Conservation (phyloP, 2,888 invertebrate species). For the Apodemia mormo region DNA sequence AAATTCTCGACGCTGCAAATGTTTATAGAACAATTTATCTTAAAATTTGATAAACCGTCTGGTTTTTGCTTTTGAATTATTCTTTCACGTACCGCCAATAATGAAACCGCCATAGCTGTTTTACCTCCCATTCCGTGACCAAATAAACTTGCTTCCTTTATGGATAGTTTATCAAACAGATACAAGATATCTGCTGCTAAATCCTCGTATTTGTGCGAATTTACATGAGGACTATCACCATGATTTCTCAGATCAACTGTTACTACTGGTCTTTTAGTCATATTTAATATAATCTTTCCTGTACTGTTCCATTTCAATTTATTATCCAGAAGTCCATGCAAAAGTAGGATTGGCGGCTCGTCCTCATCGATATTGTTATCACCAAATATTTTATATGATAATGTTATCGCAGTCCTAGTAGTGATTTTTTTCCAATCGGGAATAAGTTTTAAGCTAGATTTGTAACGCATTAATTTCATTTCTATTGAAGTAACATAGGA, state of each 20-base stretch:
- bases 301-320: constrained; percentile 94
- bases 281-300: constrained; percentile 85
- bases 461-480: background rate
- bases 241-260: constrained; percentile 96
- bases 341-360: constrained; percentile 69
- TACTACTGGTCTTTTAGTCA: constrained; percentile 87
- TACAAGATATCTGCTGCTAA: constrained; percentile 88
- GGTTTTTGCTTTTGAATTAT: no score
- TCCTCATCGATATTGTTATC: constrained; percentile 43
- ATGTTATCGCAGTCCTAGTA: constrained; percentile 46
- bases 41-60: no score
- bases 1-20: no score
- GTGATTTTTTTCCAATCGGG: constrained; percentile 19
- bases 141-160: constrained; percentile 84
- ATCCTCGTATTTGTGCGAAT: constrained; percentile 86
- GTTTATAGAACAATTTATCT: no score
- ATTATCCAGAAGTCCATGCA: constrained; percentile 93
- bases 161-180: constrained; percentile 81
- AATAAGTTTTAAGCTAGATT: background rate
- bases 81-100: constrained; percentile 80
- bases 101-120: constrained; percentile 89
- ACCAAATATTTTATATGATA: constrained; percentile 63
- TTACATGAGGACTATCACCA: constrained; percentile 92
- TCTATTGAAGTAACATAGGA: background rate
- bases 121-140: constrained; percentile 98